Evolutionary conservation across 2,113 vertebrate species (phyloP), one percentile per base, ranked within the genome.

Genomic region (Corapipo altera): DNA sequence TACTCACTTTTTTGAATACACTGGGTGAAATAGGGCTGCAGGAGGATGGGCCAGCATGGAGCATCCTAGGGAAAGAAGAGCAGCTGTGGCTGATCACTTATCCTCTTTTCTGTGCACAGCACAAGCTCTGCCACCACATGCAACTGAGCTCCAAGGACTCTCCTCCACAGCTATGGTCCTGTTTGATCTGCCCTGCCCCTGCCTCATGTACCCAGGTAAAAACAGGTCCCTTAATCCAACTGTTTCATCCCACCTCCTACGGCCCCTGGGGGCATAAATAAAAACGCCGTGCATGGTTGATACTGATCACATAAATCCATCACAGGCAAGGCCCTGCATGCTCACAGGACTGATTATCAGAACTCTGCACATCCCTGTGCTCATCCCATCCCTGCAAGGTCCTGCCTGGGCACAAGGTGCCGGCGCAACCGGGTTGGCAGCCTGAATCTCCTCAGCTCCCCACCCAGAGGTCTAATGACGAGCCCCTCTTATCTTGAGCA

Each of bases 221-320:
- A 83, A 66, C 49, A 33, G 27, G 4, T 66, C 20, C 52, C 37
- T 49, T 24, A 44, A 76, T 4, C 32, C 92, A 51, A 5, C 33
- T 35, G 30, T 6, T 91, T 27, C 5, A 74, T 43, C 48, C 43
- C 52, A 20, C 5, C 23, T 33, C 27, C 51, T 33, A 5, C 15
- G 13, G 27, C 1, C 12, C 44, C 15, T 0, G 1, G 10, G 23
- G 28, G 9, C 24, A 67, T 5, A 52, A 70, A 74, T 13, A 14
- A 65, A 52, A 73, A 0, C 52, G 10, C 24, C 0, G 0, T 1
- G 7, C 8, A 2, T 2, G 22, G 21, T 10, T 13, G 77, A 71
- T 30, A 35, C 33, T 0, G 0, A 78, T 9, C 15, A 5, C 17
- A 2, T 35, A 2, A 28, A 82, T 33, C 43, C 52, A 6, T 8